Evolutionary conservation across 2,888 invertebrate species (phyloP), one percentile per base, ranked within the genome.

Genomic region (Xestia xanthographa): DNA sequence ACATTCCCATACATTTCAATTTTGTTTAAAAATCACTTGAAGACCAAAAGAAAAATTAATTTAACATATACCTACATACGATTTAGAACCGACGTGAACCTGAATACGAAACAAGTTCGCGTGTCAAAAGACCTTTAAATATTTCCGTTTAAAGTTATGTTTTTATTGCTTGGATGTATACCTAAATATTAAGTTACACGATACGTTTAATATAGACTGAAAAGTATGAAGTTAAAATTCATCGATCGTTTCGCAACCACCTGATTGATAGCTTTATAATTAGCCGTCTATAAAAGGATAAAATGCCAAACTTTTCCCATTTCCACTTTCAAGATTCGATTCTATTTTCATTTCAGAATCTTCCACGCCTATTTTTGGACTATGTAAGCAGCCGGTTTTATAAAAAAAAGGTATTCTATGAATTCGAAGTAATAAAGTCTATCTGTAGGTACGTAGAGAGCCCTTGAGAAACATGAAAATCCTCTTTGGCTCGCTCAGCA

Each of bases 51-150:
- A 71, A 83, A 73, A 38, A 70, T 80, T 67, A 70, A 67, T 72
- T 72, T 72, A 67, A 79, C 71, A 62, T 69, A 66, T 22, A 41
- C 20, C 48, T 65, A 72, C 56, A 75, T 60, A 70, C 53, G 58
- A 72, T 83, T 74, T 67, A 67, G 38, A 80, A 74, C 43, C 68
- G 74, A 79, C 75, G 80, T 80, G 78, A 86, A 77, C 76, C 82
- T 78, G 86, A 89, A 88, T 87, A 87, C 78, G 84, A 89, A 91
- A 87, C 84, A 82, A 87, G 87, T 76, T 93, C 80, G 93, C 93
- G 91, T 93, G 93, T 88, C 85, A 86, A 87, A 88, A 85, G 83
- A 84, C 88, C 84, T 91, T 91, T 90, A 89, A 92, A 89, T 88
- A 88, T 88, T 92, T 91, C 90, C 90, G 86, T 90, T 92, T 90